Base-by-base conservation (phyloP, 1,140 invertebrate species). In the Drosophila obscura region DNA sequence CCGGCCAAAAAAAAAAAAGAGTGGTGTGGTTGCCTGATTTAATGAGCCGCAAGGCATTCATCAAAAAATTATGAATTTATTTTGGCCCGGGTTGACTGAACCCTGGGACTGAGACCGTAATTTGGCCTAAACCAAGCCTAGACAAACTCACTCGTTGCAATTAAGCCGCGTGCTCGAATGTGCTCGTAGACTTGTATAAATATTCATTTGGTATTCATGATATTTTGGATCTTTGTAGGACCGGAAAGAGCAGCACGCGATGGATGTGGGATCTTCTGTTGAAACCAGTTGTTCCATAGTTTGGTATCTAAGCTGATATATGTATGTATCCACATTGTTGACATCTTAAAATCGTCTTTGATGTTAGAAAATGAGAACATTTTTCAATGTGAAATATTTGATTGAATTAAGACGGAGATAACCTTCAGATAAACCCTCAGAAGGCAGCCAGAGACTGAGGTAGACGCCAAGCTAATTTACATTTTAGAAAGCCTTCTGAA, bases 21-120 rank as follows among this genome's bases (percentile, higher is more conserved):
- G 53, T 55, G 62, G 35, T 69, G 31, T 39, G 35, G 44, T 26
- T 51, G 69, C 50, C 62, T 75, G 78, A 87, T 78, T 85, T 87
- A 85, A 85, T 87, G 81, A 87, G 78, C 69, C 64, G 46, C 55
- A n/a, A 57, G 73, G 73, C 82, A 85, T 85, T 87, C 76, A 87
- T 85, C 82, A 85, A 55, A 77, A 72, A 55, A 56, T 63, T 81
- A 46, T 60, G 65, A 69, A 69, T 65, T 49, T 49, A 39, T 49
- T 64, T 65, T 39, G 56, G 51, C 58, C 57, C 31, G 55, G 75
- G 82, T 85, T 85, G 69, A 87, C 28, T 87, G 78, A 87, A 81
- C 81, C 45, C 45, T 52, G 44, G 3, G 31, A 81, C 35, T 75
- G 65, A 72, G 76, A 77, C 9, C 15, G 45, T 60, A 55, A 45